Conservation (phyloP, 1,140 invertebrate species). For the Leptinotarsa lineolata region DNA sequence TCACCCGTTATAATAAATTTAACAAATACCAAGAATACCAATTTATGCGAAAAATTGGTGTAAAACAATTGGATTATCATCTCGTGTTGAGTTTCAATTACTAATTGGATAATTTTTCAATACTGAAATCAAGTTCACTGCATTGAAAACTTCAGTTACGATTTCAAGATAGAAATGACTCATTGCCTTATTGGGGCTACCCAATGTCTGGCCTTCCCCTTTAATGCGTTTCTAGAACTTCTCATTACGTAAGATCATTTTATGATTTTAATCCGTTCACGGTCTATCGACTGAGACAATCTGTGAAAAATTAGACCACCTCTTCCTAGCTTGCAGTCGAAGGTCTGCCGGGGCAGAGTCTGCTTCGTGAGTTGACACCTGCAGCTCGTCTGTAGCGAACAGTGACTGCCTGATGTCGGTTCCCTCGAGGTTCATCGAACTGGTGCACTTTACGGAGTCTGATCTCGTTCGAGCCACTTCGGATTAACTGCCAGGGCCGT, state of each 20-base stretch:
- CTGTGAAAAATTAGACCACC: background rate
- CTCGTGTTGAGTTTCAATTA: too few relatives aligned
- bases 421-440: constrained; percentile 38
- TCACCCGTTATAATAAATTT: too few relatives aligned
- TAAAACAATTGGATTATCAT: too few relatives aligned
- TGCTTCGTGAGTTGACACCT: constrained; percentile 35
- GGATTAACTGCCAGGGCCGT: background rate
- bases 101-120: too few relatives aligned
- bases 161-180: too few relatives aligned
- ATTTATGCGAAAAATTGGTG: too few relatives aligned
- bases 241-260: background rate
- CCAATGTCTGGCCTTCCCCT: background rate
- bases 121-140: too few relatives aligned
- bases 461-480: background rate
- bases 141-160: too few relatives aligned
- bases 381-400: constrained; percentile 40
- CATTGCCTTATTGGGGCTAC: too few relatives aligned
- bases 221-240: background rate
- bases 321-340: background rate
- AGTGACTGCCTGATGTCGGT: constrained; percentile 34
- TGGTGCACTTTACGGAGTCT: constrained; percentile 38
- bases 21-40: too few relatives aligned
- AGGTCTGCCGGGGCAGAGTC: background rate
- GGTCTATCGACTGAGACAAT: background rate
- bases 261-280: background rate